These are phyloP conservation scores for Dendrocincla fuliginosa DNA, from an alignment of 2,797 vertebrate genomes.

Conservation along the genomic window DNA sequence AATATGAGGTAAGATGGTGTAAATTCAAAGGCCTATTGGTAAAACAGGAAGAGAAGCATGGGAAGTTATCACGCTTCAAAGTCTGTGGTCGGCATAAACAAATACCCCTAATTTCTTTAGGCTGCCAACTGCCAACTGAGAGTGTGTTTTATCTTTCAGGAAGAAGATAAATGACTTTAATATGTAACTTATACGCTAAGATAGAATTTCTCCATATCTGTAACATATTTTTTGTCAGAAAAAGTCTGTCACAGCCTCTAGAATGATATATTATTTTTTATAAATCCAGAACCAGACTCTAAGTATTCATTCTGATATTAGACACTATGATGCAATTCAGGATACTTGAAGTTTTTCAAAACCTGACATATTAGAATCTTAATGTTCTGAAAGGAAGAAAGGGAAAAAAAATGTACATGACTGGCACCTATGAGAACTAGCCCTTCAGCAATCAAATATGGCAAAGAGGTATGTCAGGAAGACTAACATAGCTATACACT, in stretches of 20 bases:
- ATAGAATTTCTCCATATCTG: not conserved
- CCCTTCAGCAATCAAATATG: not conserved
- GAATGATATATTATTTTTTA: not conserved
- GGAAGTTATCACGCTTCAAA: not conserved
- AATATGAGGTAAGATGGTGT: not conserved
- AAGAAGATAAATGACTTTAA: conserved; percentile 29
- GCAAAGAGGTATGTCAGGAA: not conserved
- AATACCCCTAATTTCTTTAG: not conserved
- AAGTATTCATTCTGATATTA: not conserved
- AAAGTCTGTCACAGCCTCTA: not conserved
- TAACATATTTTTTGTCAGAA: not conserved
- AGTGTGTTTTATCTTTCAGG: not conserved
- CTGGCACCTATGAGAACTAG: not conserved
- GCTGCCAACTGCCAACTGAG: not conserved
- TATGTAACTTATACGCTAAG: not conserved
- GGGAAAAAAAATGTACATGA: not conserved
- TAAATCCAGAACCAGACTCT: not conserved
- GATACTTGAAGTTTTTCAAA: not conserved
- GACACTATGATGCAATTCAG: not conserved
- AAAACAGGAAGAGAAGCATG: not conserved
- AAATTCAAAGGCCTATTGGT: not conserved
- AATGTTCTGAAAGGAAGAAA: not conserved
- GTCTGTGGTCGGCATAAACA: not conserved
- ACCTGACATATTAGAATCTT: not conserved
- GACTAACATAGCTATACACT: not conserved